Conservation (phyloP, 2,797 vertebrate genomes). For the Tenualosa thibaudeaui region DNA sequence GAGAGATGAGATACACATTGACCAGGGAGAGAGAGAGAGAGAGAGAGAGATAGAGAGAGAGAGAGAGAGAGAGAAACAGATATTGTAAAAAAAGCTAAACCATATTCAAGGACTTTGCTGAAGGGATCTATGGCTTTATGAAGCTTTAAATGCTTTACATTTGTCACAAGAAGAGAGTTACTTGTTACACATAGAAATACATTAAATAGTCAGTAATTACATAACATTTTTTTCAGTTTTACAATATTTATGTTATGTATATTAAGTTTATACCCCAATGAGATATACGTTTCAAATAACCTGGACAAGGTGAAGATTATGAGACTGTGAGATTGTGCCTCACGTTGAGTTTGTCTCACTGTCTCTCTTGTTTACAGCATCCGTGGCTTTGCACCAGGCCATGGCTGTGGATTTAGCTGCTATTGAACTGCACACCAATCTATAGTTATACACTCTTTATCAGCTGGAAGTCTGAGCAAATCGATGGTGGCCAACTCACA, state of each 20-base stretch:
- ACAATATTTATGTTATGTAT: no score
- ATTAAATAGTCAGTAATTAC: no score
- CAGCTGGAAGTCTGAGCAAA: slow-evolving; percentile 65
- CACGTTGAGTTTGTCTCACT: neutral
- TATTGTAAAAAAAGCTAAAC: neutral
- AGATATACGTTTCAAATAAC: neutral
- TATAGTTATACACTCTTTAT: slow-evolving; percentile 72
- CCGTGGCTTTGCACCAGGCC: slow-evolving; percentile 59
- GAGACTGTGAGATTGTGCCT: neutral
- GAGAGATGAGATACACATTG: slow-evolving; percentile 34
- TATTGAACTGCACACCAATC: slow-evolving; percentile 63
- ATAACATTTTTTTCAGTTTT: no score
- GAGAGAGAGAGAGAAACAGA: slow-evolving; percentile 26
- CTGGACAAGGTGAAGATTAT: neutral
- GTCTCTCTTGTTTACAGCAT: slow-evolving; percentile 31
- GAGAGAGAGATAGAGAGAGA: slow-evolving; percentile 51
- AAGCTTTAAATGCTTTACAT: no score
- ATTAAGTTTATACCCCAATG: no score
- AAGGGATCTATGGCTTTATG: no score
- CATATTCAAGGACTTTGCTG: no score
- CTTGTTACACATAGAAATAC: neutral
- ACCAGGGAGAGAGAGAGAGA: slow-evolving; percentile 39
- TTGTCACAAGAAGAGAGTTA: no score
- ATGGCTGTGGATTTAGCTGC: slow-evolving; percentile 66
- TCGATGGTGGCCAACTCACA: slow-evolving; percentile 55